Conservation (phyloP, 2,113 vertebrate species). For the Fulmarus glacialis region DNA sequence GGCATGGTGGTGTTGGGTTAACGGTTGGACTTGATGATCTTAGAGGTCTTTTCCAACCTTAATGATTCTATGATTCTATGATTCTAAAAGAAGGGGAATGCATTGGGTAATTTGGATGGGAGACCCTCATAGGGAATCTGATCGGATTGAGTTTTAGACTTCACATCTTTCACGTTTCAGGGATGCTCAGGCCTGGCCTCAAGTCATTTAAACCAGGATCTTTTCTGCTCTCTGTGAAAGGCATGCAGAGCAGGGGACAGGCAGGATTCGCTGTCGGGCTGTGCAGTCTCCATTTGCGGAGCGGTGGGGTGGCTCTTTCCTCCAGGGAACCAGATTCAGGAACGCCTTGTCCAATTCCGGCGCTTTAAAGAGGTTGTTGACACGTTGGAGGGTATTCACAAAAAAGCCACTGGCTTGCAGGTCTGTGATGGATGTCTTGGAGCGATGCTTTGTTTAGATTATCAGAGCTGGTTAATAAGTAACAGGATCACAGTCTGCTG, state of each 20-base stretch:
- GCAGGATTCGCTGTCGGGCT: neutral
- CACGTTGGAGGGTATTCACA: neutral
- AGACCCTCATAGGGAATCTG: no score
- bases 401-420: neutral
- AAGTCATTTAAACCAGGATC: neutral
- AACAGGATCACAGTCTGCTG: neutral
- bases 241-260: rapidly evolving
- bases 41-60: no score
- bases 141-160: no score
- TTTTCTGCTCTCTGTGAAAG: neutral
- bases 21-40: no score
- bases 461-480: constrained; percentile 15
- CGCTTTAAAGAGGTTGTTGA: neutral
- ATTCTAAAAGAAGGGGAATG: no score
- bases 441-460: neutral
- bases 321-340: neutral
- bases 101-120: no score
- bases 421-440: neutral
- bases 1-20: no score
- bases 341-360: neutral
- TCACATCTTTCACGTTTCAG: no score
- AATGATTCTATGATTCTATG: no score
- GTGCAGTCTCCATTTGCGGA: neutral
- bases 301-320: rapidly evolving
- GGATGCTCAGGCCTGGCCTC: no score